Evolutionary conservation across 2,113 vertebrate species (phyloP).

Genomic region (Elgaria multicarinata): DNA sequence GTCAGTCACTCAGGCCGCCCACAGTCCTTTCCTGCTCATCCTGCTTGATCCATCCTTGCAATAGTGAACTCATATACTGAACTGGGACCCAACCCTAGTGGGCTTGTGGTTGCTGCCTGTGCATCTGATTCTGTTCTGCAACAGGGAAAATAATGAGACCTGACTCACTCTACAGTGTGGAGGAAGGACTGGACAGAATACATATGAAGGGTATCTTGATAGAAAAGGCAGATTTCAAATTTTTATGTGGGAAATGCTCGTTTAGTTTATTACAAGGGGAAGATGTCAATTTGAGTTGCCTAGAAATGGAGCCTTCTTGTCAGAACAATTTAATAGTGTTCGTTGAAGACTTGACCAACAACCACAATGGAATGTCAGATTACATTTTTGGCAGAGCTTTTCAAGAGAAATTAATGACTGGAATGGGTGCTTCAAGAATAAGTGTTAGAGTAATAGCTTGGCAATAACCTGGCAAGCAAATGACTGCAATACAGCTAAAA

Average conservation of each 20-base stretch:
- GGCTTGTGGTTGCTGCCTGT: not conserved
- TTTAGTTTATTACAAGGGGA: slow-evolving; percentile 54
- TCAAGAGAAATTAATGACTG: slow-evolving; percentile 68
- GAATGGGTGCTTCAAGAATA: slow-evolving; percentile 51
- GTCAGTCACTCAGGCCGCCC: not conserved
- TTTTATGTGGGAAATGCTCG: slow-evolving; percentile 37
- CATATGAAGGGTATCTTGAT: not conserved
- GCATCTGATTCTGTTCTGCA: not conserved
- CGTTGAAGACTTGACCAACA: slow-evolving; percentile 47
- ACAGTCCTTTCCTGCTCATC: not conserved
- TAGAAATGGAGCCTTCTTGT: slow-evolving; percentile 48
- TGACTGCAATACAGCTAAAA: slow-evolving; percentile 48
- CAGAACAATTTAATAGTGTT: slow-evolving; percentile 56
- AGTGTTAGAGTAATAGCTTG: slow-evolving; percentile 51
- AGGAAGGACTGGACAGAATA: not conserved
- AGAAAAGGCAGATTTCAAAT: slow-evolving; percentile 28
- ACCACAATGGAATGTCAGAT: slow-evolving; percentile 53
- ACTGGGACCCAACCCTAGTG: no score
- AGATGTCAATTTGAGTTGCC: slow-evolving; percentile 48
- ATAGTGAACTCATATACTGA: not conserved
- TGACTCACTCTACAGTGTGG: slow-evolving; percentile 1
- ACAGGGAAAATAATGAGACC: not conserved
- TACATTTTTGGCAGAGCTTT: slow-evolving; percentile 67
- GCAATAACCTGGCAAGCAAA: slow-evolving; percentile 43
- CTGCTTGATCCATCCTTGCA: not conserved